Evolutionary conservation across 2,888 invertebrate species (phyloP), one percentile per base, ranked within the genome.

Genomic region (Lasioglossum lativentre): DNA sequence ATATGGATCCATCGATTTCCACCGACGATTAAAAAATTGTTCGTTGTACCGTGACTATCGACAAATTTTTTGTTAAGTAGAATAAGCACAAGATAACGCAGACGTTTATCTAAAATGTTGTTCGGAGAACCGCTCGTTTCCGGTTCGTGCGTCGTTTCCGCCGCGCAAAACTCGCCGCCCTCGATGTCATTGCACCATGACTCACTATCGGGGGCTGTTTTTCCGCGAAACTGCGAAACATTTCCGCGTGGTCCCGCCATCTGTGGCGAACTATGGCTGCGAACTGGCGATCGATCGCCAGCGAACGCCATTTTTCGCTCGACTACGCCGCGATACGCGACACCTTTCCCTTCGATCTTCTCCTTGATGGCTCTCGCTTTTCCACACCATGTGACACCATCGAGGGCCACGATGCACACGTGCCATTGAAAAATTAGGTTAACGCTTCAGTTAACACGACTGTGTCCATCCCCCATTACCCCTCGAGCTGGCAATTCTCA

Each of bases 241-340:
- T 80, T 83, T 78, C 83, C 72, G 68, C 74, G 76, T 71, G 40
- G 52, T 45, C 52, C 70, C 76, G 73, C 86, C 86, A 86, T 87
- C 81, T 86, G 81, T 59, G 74, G 77, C 83, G 66, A 86, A 82
- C 66, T 83, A 59, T 38, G 66, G 63, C 72, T 75, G 34, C 38
- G 80, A 66, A 52, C 30, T 68, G n/a, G 66, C 83, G 77, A 86
- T 86, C 86, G 86, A 86, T 86, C 72, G 66, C 42, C 10, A 47
- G 71, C 71, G 66, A 72, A 79, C 86, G 77, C 83, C 86, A 86
- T 86, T 86, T 80, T 78, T 79, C 77, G 74, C 83, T 77, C 42
- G 71, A 70, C 45, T 74, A 75, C 75, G 70, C 34, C 27, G 27
- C 77, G 68, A 63, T 71, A 52, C 52, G 78, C 52, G 74, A 56